Percentiles rank a stretch among this genome's conserved stretches.
Conservation (phyloP, 1,140 invertebrate genomes). For the Euwallacea fornicatus region DNA sequence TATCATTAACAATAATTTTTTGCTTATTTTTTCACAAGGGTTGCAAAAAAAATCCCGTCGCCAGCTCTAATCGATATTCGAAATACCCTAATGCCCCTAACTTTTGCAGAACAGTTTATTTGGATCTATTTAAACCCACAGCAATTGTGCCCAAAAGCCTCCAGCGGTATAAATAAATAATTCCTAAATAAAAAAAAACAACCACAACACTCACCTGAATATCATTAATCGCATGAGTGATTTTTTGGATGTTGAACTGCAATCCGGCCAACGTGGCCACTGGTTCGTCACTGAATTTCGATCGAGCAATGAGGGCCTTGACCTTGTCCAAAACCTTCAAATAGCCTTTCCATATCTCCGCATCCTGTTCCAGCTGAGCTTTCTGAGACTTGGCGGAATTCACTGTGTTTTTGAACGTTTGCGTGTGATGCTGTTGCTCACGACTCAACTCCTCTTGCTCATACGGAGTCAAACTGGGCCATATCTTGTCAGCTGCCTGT, state of each 20-base stretch:
- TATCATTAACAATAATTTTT: too few species aligned
- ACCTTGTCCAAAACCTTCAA: conserved; percentile 74
- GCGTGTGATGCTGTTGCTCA: conserved; percentile 77
- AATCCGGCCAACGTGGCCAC: conserved; percentile 75
- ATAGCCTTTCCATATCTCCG: conserved; percentile 80
- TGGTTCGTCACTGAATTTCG: conserved; percentile 72
- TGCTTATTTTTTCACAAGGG: too few species aligned
- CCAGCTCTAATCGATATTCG: too few species aligned
- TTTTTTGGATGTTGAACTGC: conserved; percentile 78
- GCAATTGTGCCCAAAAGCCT: too few species aligned
- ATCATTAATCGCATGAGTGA: conserved; percentile 74
- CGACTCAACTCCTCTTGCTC: conserved; percentile 81
- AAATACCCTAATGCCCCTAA: too few species aligned
- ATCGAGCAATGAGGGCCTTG: conserved; percentile 70
- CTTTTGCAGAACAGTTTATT: neutral
- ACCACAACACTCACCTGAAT: conserved; percentile 66
- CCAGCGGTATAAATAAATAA: too few species aligned
- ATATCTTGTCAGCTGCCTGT: conserved; percentile 81
- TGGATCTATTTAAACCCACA: neutral
- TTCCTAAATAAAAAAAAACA: too few species aligned
- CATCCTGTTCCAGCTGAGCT: conserved; percentile 73
- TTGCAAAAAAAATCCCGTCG: too few species aligned
- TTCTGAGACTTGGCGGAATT: conserved; percentile 77
- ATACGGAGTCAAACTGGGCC: conserved; percentile 74
- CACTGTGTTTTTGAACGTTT: conserved; percentile 76